A percentile compares a stretch with the other conserved stretches of the same genome.
Conservation (phyloP, 2,113 vertebrate genomes). For the Laticauda colubrina region DNA sequence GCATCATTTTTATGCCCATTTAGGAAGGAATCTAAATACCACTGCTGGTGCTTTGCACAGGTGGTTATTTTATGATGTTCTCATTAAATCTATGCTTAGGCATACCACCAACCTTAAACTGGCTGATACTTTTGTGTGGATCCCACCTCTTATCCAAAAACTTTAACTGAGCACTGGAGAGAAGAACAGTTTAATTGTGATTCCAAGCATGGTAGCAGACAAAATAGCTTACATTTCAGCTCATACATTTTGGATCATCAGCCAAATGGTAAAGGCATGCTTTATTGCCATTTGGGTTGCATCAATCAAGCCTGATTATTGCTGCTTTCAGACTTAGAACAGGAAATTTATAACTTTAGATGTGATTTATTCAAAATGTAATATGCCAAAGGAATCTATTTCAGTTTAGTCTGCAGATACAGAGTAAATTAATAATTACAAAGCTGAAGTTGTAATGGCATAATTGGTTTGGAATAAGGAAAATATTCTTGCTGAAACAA, state of each 20-base stretch:
- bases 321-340: conserved; percentile 38
- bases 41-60: background rate
- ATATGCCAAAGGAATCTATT: conserved; percentile 51
- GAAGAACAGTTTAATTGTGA: conserved; percentile 1
- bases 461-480: conserved; percentile 35
- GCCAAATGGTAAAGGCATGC: conserved; percentile 32
- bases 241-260: conserved; percentile 34
- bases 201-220: background rate
- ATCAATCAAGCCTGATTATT: conserved; percentile 50
- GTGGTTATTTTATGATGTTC: background rate
- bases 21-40: background rate
- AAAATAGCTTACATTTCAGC: conserved; percentile 36
- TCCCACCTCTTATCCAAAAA: background rate
- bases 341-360: conserved; percentile 44
- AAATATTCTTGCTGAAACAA: conserved; percentile 30
- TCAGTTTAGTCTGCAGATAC: conserved; percentile 51
- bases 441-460: conserved; percentile 22
- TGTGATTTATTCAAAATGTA: conserved; percentile 43
- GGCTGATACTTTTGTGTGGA: background rate
- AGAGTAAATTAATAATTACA: conserved; percentile 51
- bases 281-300: conserved; percentile 45
- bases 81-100: background rate
- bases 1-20: background rate
- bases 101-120: background rate
- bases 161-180: background rate